phyloP scores from a whole-genome alignment of 1,140 invertebrate genomes.

The Drosophila sproati region DNA sequence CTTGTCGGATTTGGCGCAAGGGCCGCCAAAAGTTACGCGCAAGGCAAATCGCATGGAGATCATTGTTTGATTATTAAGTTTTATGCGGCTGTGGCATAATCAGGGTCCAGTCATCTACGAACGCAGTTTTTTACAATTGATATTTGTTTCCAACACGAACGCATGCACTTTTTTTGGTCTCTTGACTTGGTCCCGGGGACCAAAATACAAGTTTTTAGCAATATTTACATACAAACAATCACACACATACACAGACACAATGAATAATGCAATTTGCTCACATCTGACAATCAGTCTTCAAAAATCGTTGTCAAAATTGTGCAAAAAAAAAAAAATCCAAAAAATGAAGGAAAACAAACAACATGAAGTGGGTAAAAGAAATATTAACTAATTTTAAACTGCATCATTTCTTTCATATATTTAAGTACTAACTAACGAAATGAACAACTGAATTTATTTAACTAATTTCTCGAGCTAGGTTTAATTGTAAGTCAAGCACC shows the following conservation, averaged over 20 bases:
- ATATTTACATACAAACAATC: conserved; percentile 37
- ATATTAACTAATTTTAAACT: conserved; percentile 48
- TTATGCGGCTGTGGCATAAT: conserved; percentile 10
- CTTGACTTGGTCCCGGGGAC: conserved; percentile 69
- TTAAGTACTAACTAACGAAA: conserved; percentile 59
- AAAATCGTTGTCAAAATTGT: conserved; percentile 73
- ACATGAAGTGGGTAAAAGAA: conserved; percentile 5
- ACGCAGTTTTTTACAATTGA: conserved; percentile 37
- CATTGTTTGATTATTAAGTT: conserved; percentile 87
- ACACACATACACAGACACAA: conserved; percentile 34
- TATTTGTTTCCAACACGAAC: conserved; percentile 38
- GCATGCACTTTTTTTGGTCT: conserved; percentile 45
- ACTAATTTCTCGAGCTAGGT: conserved; percentile 63
- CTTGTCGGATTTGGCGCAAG: conserved; percentile 88
- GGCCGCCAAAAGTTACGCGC: conserved; percentile 88
- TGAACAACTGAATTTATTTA: conserved; percentile 72
- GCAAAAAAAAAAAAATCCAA: conserved; percentile 46
- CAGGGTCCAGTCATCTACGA: conserved; percentile 24
- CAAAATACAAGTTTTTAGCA: conserved; percentile 73
- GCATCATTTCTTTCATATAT: conserved; percentile 56
- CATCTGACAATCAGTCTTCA: conserved; percentile 72
- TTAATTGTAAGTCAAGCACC: conserved; percentile 73
- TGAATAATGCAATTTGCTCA: conserved; percentile 58
- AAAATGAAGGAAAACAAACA: conserved; percentile 3
- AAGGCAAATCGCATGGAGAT: conserved; percentile 93